Base-by-base conservation (phyloP, 2,797 vertebrate genomes). In the Presbytis comata region DNA sequence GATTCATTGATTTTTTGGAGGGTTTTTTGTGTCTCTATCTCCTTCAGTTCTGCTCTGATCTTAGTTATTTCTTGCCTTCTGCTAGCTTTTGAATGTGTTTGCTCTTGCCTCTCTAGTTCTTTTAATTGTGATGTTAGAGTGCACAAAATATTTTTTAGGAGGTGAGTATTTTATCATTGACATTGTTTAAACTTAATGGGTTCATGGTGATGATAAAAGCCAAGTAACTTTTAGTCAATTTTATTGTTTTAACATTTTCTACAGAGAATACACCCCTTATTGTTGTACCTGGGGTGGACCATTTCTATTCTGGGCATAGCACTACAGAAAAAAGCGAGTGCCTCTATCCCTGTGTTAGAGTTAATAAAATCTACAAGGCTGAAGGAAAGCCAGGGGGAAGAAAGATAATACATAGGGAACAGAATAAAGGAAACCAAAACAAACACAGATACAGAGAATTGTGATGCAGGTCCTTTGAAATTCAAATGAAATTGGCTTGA, bases 391-490 rank as follows among this genome's bases (percentile, higher is more conserved):
- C 93, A 95, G 96, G 79, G n/a, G 89, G 57, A 96, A 82, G 95
- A 95, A 94, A 95, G 91, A 95, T 89, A 96, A 94, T 90, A 86
- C 72, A 81, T 74, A 30, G 64, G 87, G 93, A 94, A 88, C 70
- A 53, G 78, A 90, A 89, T 86, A 79, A 97, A 97, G 85, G 74
- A 86, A 86, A 93, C 67, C 75, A 48, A 94, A 57, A 33, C 53
- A 97, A 93, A 96, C 91, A 89, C 96, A 97, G 95, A 97, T 89
- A 94, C 90, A 89, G 82, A 94, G 93, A 94, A 57, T 76, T 74
- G 87, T 87, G 86, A 93, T 93, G 46, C 57, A 95, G 57, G 80
- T 46, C 91, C 89, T 97, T 98, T 97, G 97, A 98, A 98, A 97
- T 98, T 97, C 84, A 96, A 95, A 97, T 97, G 67, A 95, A 94